Evolutionary conservation across 1,140 invertebrate genomes (phyloP).

Genomic region (Heliconius congener): DNA sequence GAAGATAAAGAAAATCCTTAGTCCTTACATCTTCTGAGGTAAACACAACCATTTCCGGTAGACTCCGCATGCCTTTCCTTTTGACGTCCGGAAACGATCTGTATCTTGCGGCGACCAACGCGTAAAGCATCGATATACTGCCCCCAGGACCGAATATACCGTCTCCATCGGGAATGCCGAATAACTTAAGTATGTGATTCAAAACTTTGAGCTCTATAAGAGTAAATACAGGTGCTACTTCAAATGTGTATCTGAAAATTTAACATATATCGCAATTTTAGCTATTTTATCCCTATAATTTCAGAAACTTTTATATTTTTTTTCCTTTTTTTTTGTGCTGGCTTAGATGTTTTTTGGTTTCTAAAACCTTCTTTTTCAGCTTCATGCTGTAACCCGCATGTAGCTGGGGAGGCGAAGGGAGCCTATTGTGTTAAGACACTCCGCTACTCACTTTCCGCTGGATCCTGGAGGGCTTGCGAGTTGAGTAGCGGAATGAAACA

Average conservation of each 20-base stretch:
- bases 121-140: constrained; percentile 92
- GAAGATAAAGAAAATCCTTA: too few relatives aligned
- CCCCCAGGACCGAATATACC: constrained; percentile 92
- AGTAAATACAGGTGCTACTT: constrained; percentile 89
- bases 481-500: too few relatives aligned
- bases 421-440: too few relatives aligned
- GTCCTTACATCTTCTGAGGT: constrained; percentile 88
- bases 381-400: too few relatives aligned
- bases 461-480: too few relatives aligned
- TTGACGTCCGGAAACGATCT: constrained; percentile 88
- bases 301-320: too few relatives aligned
- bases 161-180: constrained; percentile 86
- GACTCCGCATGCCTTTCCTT: constrained; percentile 83
- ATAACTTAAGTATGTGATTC: constrained; percentile 82
- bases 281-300: too few relatives aligned
- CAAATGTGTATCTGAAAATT: constrained; percentile 86
- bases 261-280: too few relatives aligned
- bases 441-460: too few relatives aligned
- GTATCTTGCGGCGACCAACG: constrained; percentile 89
- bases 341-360: not conserved
- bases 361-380: too few relatives aligned
- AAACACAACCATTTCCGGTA: constrained; percentile 85
- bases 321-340: too few relatives aligned
- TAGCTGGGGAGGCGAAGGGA: too few relatives aligned
- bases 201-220: constrained; percentile 86